These are phyloP conservation scores for Catajapyx aquilonaris DNA, from an alignment of 1,140 invertebrate genomes.

Conservation along the genomic window DNA sequence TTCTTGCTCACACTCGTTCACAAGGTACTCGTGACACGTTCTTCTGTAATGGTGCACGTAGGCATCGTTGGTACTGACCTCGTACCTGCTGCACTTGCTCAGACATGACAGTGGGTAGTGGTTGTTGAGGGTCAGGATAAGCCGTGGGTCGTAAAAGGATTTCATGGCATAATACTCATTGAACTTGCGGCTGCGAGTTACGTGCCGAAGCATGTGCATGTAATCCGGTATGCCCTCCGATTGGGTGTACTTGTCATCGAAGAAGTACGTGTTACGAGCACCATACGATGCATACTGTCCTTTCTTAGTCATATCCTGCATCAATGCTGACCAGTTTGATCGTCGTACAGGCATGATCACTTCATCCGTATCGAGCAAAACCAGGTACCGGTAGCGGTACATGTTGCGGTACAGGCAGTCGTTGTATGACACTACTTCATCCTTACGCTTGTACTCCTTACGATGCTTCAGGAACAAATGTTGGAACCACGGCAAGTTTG, in stretches of 20 bases:
- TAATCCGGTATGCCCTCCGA: conserved; percentile 67
- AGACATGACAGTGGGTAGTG: conserved; percentile 78
- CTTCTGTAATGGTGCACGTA: conserved; percentile 83
- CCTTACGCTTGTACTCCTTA: conserved; percentile 75
- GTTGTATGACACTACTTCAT: conserved; percentile 77
- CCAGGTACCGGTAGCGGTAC: conserved; percentile 75
- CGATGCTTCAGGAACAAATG: conserved; percentile 76
- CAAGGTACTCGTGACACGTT: conserved; percentile 72
- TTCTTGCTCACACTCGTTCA: conserved; percentile 55
- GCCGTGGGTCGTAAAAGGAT: conserved; percentile 79
- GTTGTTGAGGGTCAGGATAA: conserved; percentile 75
- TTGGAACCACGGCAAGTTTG: conserved; percentile 68
- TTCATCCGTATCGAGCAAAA: conserved; percentile 79
- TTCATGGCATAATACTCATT: conserved; percentile 84
- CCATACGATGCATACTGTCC: conserved; percentile 70
- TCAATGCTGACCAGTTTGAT: conserved; percentile 51
- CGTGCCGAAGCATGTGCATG: conserved; percentile 86
- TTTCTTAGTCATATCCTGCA: conserved; percentile 46
- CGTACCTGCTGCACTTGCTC: conserved; percentile 62
- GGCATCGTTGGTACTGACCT: conserved; percentile 58
- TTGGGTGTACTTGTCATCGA: conserved; percentile 66
- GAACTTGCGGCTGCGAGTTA: conserved; percentile 72
- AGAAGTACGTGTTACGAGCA: conserved; percentile 82
- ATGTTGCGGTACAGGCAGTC: conserved; percentile 88
- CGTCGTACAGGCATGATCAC: conserved; percentile 77